Conservation (phyloP, 2,113 vertebrate species). For the Bufo bufo region DNA sequence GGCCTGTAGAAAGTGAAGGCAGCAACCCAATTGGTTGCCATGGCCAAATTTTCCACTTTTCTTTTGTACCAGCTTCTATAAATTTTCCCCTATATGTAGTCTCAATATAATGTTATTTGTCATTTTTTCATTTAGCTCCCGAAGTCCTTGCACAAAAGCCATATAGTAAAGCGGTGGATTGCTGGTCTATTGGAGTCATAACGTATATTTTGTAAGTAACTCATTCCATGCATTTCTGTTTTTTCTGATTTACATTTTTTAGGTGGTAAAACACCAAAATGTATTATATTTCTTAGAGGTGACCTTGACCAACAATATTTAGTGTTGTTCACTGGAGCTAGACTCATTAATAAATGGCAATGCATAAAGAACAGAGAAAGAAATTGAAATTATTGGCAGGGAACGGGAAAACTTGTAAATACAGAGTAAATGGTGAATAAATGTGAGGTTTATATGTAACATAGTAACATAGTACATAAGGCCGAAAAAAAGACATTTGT, state of each 20-base stretch:
- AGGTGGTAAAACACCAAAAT: background rate
- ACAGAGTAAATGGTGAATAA: background rate
- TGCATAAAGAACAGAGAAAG: background rate
- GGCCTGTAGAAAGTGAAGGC: too few relatives aligned
- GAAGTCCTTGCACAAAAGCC: constrained; percentile 92
- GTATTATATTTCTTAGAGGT: background rate
- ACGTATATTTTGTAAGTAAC: constrained; percentile 92
- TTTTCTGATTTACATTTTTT: background rate
- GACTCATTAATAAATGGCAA: background rate
- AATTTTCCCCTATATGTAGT: background rate
- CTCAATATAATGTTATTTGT: constrained; percentile 12
- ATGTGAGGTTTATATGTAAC: background rate
- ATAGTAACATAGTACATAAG: too few relatives aligned
- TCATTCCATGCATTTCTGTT: background rate
- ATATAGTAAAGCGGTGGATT: constrained; percentile 94
- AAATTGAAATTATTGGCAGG: background rate
- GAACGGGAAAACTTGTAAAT: background rate
- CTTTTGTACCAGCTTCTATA: too few relatives aligned
- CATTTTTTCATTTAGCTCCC: constrained; percentile 75
- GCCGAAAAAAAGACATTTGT: too few relatives aligned
- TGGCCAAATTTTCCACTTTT: too few relatives aligned
- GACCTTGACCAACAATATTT: background rate
- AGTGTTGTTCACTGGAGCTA: background rate
- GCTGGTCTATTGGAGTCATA: constrained; percentile 97
- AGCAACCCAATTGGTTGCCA: too few relatives aligned